Percentiles rank a stretch among this genome's conserved stretches.
Conservation (phyloP, 2,888 invertebrate genomes). For the Eucera pruinosa region DNA sequence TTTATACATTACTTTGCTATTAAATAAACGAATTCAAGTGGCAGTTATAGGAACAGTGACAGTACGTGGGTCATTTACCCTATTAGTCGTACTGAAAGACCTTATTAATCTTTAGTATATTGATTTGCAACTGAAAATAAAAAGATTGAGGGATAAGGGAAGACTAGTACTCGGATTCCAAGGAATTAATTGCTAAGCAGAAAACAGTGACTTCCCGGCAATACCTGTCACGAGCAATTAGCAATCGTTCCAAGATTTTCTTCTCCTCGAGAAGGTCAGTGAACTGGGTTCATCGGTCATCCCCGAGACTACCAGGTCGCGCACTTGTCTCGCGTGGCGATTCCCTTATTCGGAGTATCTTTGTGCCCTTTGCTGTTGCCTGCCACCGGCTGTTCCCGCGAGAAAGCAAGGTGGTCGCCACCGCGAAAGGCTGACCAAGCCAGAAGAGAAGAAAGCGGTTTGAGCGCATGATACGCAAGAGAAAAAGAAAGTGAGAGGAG, state of each 20-base stretch:
- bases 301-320: constrained; percentile 72
- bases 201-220: no score
- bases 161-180: no score
- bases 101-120: no score
- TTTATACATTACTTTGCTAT: no score
- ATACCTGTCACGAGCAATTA: constrained; percentile 50
- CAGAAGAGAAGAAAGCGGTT: constrained; percentile 22
- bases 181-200: no score
- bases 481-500: not conserved
- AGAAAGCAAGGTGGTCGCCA: constrained; percentile 51
- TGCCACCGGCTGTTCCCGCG: constrained; percentile 46
- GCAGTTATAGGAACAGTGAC: no score
- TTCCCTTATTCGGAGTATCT: constrained; percentile 81
- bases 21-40: no score
- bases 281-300: constrained; percentile 81
- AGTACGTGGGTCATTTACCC: no score
- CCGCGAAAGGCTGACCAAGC: constrained; percentile 25
- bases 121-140: no score
- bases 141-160: no score
- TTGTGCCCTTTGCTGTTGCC: constrained; percentile 52
- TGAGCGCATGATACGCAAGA: constrained; percentile 16
- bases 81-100: no score
- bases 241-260: constrained; percentile 37
- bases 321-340: constrained; percentile 80
- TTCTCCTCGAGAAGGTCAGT: constrained; percentile 64